Evolutionary conservation across 2,113 vertebrate species (phyloP), one percentile per base, ranked within the genome.

Genomic region (Atractosteus spatula): DNA sequence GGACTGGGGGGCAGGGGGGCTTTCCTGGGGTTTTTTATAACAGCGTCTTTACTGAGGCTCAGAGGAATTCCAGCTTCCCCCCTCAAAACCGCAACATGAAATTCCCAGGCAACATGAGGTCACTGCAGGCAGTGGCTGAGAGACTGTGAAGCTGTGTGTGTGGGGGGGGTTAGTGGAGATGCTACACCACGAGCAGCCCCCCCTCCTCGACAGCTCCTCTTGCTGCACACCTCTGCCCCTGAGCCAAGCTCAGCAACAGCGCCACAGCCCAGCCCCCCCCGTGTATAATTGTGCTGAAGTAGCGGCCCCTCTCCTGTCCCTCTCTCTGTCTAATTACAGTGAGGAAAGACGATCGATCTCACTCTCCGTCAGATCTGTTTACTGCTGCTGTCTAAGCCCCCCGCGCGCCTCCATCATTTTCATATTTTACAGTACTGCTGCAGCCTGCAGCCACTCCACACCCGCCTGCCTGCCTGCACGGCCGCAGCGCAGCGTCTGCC

Each of bases 281-380:
- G 78, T 55, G 47, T 81, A 78, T 79, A 76, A 78, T 91, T 92
- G 85, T 92, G 94, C 92, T 91, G 91, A 93, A 83, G 66, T 90
- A 89, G 93, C 91, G 91, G 89, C 84, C 85, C 87, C 78, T 82
- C 78, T 84, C 84, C 85, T 78, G 84, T 87, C 83, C 83, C 85
- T 85, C 74, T 86, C 79, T 93, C 94, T 91, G 92, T 95, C 94
- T 94, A 94, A 95, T 95, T 93, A 96, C 94, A 92, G 93, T 88
- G 92, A 87, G 84, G 79, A 63, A 88, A 91, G 82, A 87, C 88
- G 83, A 96, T 95, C 94, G 82, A 95, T 96, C 91, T 80, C 72
- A 86, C 88, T 88, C 87, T 86, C 89, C 89, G 89, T 88, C 87
- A 76, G 88, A 92, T 94, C 92, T 93, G 92, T 91, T 94, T 92